Conservation (phyloP, 2,888 invertebrate genomes). For the Drosophila anomalata region DNA sequence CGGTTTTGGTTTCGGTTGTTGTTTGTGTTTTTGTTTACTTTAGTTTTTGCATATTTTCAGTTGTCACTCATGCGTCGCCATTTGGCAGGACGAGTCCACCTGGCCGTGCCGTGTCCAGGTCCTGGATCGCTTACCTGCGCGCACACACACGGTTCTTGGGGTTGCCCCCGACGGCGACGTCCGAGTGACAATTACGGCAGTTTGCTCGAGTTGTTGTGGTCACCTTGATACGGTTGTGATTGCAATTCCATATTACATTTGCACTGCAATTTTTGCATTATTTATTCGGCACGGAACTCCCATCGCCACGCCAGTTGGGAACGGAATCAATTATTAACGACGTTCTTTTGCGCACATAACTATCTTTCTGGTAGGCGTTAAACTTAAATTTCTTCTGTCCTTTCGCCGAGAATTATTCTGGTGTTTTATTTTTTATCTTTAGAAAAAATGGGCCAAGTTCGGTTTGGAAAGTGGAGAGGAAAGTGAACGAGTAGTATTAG, state of each 20-base stretch:
- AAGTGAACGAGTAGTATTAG: constrained; percentile 44
- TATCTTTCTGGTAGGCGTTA: constrained; percentile 54
- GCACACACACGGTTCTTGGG: constrained; percentile 4
- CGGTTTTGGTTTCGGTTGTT: constrained; percentile 22
- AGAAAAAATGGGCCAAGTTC: not conserved
- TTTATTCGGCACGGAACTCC: constrained; percentile 51
- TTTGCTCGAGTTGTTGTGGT: constrained; percentile 35
- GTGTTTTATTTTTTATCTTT: constrained; percentile 20
- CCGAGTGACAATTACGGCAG: constrained; percentile 35
- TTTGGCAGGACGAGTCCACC: constrained; percentile 23
- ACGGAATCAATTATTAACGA: constrained; percentile 52
- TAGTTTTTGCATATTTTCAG: constrained; percentile 48
- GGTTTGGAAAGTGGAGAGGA: not conserved
- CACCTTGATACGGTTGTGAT: constrained; percentile 47
- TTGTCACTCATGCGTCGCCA: constrained; percentile 54
- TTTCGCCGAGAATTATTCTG: constrained; percentile 2
- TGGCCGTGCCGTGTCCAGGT: constrained; percentile 6
- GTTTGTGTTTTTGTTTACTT: constrained; percentile 25
- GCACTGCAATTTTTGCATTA: constrained; percentile 62
- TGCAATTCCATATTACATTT: constrained; percentile 58
- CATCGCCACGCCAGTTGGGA: constrained; percentile 51
- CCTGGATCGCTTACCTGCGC: constrained; percentile 31
- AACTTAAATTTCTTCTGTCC: constrained; percentile 35
- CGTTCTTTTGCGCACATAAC: constrained; percentile 58
- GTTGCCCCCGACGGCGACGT: constrained; percentile 9